Evolutionary conservation across 2,797 vertebrate species (phyloP), one percentile per base, ranked within the genome.

Genomic region (Acrocephalus scirpaceus): DNA sequence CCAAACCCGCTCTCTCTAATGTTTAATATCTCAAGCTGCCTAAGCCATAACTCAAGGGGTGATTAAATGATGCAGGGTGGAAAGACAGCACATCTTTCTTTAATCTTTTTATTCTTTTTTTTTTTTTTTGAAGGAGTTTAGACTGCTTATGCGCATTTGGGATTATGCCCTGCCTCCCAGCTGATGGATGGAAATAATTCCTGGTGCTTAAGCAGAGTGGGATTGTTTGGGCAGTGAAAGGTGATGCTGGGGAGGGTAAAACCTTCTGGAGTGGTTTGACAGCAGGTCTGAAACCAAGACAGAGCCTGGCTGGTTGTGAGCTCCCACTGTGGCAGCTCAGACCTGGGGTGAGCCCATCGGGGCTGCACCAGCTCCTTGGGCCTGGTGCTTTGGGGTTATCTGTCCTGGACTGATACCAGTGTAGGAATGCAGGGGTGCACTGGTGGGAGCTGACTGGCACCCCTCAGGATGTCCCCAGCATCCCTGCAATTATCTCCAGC

Each of bases 101-200:
- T 64, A 27, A 42, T 66, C 5, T 32, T 47, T 36, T 36, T 36
- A 8, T 36, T 36, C 10, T 36, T 36, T 36, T 32, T 47, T 36
- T 36, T 36, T 36, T 36, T 36, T 36, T 36, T 36, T 36, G 36
- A 36, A 36, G 36, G 9, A 36, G 9, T 94, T 93, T 74, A 86
- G 78, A 30, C 57, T 65, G 65, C 72, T 90, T 80, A 34, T 34
- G 69, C 38, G 38, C 67, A 45, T 83, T 93, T 87, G 73, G 85
- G 81, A 80, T 94, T 92, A 90, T 4, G 5, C 34, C 12, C 42
- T 74, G 50, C 69, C 77, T 44, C 89, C 53, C 79, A 86, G 58
- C 12, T 73, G 86, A 79, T 71, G 45, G 65, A 44, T 57, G 78
- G 65, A 67, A 95, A 86, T 88, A 36, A 93, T 91, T 91, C 81